Evolutionary conservation across 2,797 vertebrate species (phyloP).

Genomic region (Poeciliopsis gracilis): DNA sequence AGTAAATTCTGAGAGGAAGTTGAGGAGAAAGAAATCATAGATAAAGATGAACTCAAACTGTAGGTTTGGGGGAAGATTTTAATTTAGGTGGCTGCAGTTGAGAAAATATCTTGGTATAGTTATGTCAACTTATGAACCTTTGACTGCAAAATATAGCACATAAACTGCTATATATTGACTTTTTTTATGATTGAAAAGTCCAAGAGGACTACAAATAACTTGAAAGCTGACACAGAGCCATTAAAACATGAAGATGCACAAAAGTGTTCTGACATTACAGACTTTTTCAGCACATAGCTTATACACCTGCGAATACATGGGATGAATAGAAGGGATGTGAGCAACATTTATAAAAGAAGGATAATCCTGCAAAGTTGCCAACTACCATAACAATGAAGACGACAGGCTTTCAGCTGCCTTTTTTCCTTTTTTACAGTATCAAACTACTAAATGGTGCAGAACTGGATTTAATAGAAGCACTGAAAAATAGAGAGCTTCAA

Average conservation of each 20-base stretch:
- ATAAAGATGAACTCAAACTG: background rate
- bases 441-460: background rate
- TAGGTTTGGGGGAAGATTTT: background rate
- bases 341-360: background rate
- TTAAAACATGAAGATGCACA: background rate
- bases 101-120: background rate
- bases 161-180: too few species aligned
- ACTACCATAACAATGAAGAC: background rate
- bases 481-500: background rate
- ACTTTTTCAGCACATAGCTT: background rate
- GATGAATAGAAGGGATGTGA: background rate
- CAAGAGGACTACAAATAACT: background rate
- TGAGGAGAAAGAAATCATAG: background rate
- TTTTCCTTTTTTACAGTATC: background rate
- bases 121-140: background rate
- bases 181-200: background rate
- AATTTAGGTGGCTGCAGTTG: background rate
- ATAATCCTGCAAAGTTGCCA: background rate
- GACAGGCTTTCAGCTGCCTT: background rate
- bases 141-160: background rate
- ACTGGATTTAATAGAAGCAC: slow-evolving; percentile 11
- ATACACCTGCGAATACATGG: background rate
- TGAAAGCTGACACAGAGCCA: background rate
- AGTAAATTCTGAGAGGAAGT: background rate
- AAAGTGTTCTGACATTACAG: background rate